These are phyloP conservation scores for Cavia aperea DNA, from an alignment of 2,113 vertebrate species.

Conservation along the genomic window DNA sequence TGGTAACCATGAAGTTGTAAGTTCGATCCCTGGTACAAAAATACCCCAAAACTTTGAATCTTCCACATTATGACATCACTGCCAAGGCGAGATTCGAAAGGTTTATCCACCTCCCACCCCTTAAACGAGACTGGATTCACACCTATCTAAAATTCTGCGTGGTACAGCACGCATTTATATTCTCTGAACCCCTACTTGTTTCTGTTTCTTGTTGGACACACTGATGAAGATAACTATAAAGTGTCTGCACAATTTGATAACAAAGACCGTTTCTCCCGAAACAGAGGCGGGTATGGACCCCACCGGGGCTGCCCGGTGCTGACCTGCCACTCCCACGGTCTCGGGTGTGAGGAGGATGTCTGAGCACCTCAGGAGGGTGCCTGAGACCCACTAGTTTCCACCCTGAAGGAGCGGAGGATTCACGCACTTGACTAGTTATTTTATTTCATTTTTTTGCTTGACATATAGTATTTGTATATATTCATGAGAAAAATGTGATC, in stretches of 20 bases:
- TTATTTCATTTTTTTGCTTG: not conserved
- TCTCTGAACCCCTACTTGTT: not conserved
- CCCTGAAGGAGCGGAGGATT: not conserved
- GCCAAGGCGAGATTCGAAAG: not conserved
- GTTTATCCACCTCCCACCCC: not conserved
- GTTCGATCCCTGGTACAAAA: too few species aligned
- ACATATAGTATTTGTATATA: not conserved
- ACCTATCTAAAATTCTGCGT: not conserved
- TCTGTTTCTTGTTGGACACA: not conserved
- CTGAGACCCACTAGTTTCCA: not conserved
- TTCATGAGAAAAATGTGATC: not conserved
- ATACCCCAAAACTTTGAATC: too few species aligned
- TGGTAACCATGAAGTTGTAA: too few species aligned
- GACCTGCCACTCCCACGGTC: not conserved
- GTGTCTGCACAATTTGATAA: not conserved
- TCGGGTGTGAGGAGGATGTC: not conserved
- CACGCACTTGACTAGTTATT: not conserved
- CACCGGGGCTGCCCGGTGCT: fast-evolving
- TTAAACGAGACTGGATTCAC: not conserved
- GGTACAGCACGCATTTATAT: not conserved
- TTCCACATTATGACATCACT: not conserved
- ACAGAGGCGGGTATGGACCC: not conserved
- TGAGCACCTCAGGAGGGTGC: too few species aligned
- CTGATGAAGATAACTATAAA: not conserved
- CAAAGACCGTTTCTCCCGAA: not conserved